A percentile compares a stretch with the other conserved stretches of the same genome.
Evolutionary conservation across 2,113 vertebrate genomes (phyloP).

Genomic region (Pedetes capensis): DNA sequence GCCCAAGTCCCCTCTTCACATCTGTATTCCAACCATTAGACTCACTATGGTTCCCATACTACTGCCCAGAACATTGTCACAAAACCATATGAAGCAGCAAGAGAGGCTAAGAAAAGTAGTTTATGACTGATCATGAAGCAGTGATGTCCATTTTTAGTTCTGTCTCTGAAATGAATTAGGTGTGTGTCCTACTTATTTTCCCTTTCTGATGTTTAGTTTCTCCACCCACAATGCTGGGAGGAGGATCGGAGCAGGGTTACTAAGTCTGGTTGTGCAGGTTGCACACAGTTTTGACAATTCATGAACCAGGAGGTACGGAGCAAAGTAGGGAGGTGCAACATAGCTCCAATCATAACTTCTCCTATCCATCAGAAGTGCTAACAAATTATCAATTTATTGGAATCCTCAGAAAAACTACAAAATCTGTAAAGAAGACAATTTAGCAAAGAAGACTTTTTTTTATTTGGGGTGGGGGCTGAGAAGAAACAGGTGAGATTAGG

Average conservation of each 20-base stretch:
- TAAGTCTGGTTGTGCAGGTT: neutral
- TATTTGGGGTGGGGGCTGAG: neutral
- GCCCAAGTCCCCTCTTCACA: neutral
- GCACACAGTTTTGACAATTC: neutral
- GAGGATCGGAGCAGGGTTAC: neutral
- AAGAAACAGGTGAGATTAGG: neutral
- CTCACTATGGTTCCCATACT: neutral
- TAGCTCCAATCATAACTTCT: neutral
- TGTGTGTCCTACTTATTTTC: neutral
- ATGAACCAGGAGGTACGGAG: neutral
- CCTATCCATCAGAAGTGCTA: neutral
- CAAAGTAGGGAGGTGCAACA: neutral
- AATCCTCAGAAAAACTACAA: constrained; percentile 10
- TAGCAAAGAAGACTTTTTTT: neutral
- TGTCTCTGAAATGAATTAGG: neutral
- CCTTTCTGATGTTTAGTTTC: neutral
- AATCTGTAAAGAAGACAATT: neutral
- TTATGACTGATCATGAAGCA: neutral
- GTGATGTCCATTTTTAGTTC: neutral
- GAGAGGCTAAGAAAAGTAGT: neutral
- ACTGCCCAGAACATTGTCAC: neutral
- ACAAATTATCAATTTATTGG: neutral
- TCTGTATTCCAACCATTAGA: neutral
- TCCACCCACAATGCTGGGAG: neutral
- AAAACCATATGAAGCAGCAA: neutral